Conservation (phyloP, 2,888 invertebrate genomes). For the Muschampia staudingeri region DNA sequence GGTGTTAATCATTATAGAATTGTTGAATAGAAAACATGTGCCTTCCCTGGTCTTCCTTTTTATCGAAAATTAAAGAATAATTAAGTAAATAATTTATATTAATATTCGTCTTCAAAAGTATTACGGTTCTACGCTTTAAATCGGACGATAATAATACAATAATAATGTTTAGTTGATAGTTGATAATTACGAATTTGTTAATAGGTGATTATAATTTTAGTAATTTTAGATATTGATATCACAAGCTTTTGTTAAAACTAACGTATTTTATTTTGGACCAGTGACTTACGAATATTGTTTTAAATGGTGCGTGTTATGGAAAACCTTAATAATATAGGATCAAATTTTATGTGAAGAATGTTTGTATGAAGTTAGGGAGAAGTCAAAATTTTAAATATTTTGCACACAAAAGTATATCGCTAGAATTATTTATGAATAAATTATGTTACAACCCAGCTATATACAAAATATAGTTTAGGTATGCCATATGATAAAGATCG, state of each 20-base stretch:
- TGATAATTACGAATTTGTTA: constrained; percentile 73
- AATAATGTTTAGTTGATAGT: constrained; percentile 63
- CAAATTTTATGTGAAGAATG: constrained; percentile 34
- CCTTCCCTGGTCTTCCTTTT: constrained; percentile 85
- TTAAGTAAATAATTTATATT: constrained; percentile 52
- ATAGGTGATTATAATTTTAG: constrained; percentile 72
- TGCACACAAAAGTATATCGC: neutral
- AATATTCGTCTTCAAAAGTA: constrained; percentile 79
- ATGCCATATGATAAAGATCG: constrained; percentile 43
- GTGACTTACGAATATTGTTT: constrained; percentile 69
- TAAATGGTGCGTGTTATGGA: constrained; percentile 19
- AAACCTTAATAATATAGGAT: constrained; percentile 12
- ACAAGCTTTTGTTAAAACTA: constrained; percentile 76
- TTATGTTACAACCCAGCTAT: neutral
- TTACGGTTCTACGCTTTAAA: constrained; percentile 90
- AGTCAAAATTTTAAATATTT: neutral
- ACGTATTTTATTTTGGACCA: constrained; percentile 71
- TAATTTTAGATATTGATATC: constrained; percentile 63
- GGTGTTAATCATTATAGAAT: constrained; percentile 69
- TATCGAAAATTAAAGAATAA: constrained; percentile 46
- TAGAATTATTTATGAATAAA: neutral
- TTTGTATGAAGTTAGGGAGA: constrained; percentile 11
- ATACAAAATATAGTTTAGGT: constrained; percentile 40
- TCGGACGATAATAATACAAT: constrained; percentile 80
- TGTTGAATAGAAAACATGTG: constrained; percentile 70